Evolutionary conservation across 2,797 vertebrate genomes (phyloP).

Genomic region (Oryzias dopingdopingensis): DNA sequence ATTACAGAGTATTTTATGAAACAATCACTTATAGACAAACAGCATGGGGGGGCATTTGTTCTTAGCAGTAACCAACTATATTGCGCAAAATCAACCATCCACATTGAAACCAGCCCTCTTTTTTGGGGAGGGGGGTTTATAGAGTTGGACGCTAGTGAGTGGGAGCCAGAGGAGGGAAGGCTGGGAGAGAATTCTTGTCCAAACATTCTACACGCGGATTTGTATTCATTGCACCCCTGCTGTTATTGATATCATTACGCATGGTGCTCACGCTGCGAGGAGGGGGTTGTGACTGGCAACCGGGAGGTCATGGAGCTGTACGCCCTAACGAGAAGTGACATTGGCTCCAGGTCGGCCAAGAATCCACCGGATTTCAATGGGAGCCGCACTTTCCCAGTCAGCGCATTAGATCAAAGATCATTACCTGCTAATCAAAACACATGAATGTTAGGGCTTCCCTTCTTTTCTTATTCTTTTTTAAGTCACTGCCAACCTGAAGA

Average conservation of each 20-base stretch:
- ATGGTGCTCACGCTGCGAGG: constrained; percentile 77
- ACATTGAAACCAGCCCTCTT: constrained; percentile 53
- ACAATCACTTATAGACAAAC: constrained; percentile 20
- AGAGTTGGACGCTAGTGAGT: constrained; percentile 47
- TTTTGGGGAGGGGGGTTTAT: constrained; percentile 25
- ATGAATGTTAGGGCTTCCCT: constrained; percentile 67
- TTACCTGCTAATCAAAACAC: constrained; percentile 85
- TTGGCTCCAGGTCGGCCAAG: constrained; percentile 92
- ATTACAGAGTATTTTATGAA: constrained; percentile 1
- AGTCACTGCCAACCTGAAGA: constrained; percentile 22
- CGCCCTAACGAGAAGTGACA: constrained; percentile 92
- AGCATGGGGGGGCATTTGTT: constrained; percentile 55
- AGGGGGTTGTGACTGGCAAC: constrained; percentile 63
- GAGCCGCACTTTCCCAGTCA: constrained; percentile 81
- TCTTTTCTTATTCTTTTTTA: constrained; percentile 34
- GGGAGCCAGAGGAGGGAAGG: constrained; percentile 48
- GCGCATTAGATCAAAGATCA: constrained; percentile 85
- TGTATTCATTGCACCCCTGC: constrained; percentile 88
- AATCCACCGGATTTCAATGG: constrained; percentile 81
- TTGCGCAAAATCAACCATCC: constrained; percentile 53
- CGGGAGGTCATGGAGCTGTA: constrained; percentile 76
- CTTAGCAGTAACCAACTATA: constrained; percentile 44
- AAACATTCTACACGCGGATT: constrained; percentile 86
- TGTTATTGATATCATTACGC: constrained; percentile 88
- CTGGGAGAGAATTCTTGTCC: constrained; percentile 80